Evolutionary conservation across 2,113 vertebrate genomes (phyloP), one percentile per base, ranked within the genome.

Genomic region (Nerophis ophidion): DNA sequence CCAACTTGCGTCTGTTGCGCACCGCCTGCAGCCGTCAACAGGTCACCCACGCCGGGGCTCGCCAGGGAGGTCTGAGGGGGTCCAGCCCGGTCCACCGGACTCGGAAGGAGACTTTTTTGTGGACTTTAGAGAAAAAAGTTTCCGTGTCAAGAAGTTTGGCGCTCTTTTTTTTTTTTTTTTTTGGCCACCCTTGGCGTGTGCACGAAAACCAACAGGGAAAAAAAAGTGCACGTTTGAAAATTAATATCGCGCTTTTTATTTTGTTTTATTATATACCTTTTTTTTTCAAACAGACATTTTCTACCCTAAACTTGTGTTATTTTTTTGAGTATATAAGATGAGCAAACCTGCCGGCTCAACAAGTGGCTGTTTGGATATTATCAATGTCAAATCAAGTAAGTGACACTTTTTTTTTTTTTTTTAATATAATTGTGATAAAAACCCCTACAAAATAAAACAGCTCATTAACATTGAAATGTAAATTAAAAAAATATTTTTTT

Each of bases 341-440:
- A 98, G 95, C 91, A 98, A 98, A 89, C 92, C 96, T 33, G 91
- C 94, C 11, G 92, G 93, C 89, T 97, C 96, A 95, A 98, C 96
- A 98, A 96, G 96, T 98, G 95, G 94, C 90, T 98, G 89, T 86
- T 84, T 91, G 88, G 89, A 90, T 88, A 91, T 91, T 84, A 87
- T 91, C 65, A 91, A 85, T 63, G 89, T 91, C 80, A 91, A 91
- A 85, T 91, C 90, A 79, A 91, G 90, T 91, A 85, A 91, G 90
- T 91, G 76, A 62, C 64, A 45, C 63, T 67, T 53, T 46, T 64
- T 46, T 63, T 62, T 38, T 67, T 53, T 46, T 64, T 46, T 63
- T 62, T 38, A 36, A 15, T 16, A 4, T 26, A 1, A 36, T 40
- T 56, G 10, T 7, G 9, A 16, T 19, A 16, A 26, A 12, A 40